Conservation (phyloP, 1,140 invertebrate species). For the Apis cerana region DNA sequence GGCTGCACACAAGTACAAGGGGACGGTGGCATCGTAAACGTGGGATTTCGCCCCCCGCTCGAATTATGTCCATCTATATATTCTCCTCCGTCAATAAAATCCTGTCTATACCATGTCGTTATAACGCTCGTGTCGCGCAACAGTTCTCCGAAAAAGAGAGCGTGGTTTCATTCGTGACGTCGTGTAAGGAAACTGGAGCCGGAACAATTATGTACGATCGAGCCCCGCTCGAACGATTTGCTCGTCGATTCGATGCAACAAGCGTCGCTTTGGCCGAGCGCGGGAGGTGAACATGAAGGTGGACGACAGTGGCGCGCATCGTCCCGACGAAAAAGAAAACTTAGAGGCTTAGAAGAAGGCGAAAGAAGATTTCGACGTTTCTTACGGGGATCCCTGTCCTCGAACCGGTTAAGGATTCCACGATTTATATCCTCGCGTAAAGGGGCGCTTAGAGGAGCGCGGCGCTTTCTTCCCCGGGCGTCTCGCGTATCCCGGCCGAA, state of each 20-base stretch:
- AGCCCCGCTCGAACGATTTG: neutral
- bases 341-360: neutral
- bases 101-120: too few relatives aligned
- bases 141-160: too few relatives aligned
- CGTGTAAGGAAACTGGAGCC: too few relatives aligned
- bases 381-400: conserved; percentile 54
- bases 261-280: conserved; percentile 17
- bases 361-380: conserved; percentile 68
- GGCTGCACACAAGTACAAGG: neutral
- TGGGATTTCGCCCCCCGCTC: neutral
- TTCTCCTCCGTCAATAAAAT: too few relatives aligned
- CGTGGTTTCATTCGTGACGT: neutral
- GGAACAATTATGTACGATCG: too few relatives aligned
- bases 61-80: neutral
- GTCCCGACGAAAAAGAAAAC: neutral
- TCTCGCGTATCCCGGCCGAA: neutral
- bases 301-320: conserved; percentile 20
- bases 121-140: too few relatives aligned
- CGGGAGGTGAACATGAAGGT: neutral
- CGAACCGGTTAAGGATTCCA: conserved; percentile 73
- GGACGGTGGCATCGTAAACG: neutral
- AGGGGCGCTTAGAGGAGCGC: conserved; percentile 55
- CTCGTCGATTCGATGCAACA: neutral
- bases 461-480: neutral
- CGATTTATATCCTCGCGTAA: conserved; percentile 74